Evolutionary conservation across 2,888 invertebrate genomes (phyloP), one percentile per base, ranked within the genome.

Genomic region (Ophion obscuratus): DNA sequence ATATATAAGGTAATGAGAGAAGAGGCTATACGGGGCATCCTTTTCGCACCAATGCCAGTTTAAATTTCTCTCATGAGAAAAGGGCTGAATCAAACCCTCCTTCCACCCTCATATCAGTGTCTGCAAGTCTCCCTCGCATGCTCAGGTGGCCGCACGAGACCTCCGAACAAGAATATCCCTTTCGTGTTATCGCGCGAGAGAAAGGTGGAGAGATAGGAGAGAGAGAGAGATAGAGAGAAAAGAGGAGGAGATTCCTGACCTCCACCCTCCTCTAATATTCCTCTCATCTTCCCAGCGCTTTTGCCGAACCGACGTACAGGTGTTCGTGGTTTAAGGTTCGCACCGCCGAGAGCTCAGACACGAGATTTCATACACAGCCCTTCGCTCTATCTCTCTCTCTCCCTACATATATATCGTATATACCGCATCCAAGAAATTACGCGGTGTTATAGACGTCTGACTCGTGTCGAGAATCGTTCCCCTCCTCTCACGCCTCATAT

Each of bases 251-350:
- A 53, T 53, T 66, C 31, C 36, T 67, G 66, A 53, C 57, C 75
- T 62, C 20, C 75, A 47, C 62, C 64, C 68, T 57, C 76, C 47
- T 66, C 36, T 62, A 44, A 73, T 80, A 74, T 24, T 81, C 67
- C 70, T 82, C 80, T 81, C 81, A 79, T 59, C 57, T 62, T 62
- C 83, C 81, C 81, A 75, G 59, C 70, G 70, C 81, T 71, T 78
- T 78, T 78, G 78, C 83, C 40, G 81, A 81, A 83, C 86, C 86
- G 86, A 86, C 85, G 84, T 87, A 88, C 87, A 87, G 87, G 86
- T 88, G 87, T 88, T 87, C 86, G 88, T 88, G 87, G 88, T 86
- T 81, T 88, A 84, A 82, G 83, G 84, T 80, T 70, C 83, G 80
- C 86, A 68, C 81, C 83, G 59, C 59, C 67, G 74, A 75, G 81